These are phyloP conservation scores for Halyomorpha halys DNA, from an alignment of 1,140 invertebrate genomes.

Conservation along the genomic window DNA sequence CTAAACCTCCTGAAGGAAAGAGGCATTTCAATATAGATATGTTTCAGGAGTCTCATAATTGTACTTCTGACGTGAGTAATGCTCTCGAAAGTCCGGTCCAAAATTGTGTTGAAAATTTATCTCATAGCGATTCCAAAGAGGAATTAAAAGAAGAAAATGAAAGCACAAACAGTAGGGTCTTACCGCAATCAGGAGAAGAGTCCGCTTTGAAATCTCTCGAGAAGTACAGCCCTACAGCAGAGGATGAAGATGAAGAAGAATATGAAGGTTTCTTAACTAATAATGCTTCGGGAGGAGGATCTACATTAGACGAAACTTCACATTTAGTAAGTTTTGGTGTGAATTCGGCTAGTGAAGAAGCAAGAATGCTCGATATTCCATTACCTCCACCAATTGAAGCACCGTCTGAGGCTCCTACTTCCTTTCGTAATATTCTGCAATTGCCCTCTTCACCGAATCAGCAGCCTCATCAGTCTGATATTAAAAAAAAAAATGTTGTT, in stretches of 20 bases:
- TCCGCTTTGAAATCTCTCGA: slow-evolving; percentile 16
- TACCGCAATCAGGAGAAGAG: background rate
- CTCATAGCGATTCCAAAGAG: background rate
- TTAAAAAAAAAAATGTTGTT: slow-evolving; percentile 6
- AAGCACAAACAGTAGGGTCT: background rate
- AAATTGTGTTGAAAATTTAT: background rate
- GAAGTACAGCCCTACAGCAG: slow-evolving; percentile 20
- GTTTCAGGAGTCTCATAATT: slow-evolving; percentile 17
- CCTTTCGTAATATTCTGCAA: slow-evolving; percentile 25
- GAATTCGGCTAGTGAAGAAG: slow-evolving; percentile 24
- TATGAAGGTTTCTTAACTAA: background rate
- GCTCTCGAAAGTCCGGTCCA: background rate
- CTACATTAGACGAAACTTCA: slow-evolving; percentile 19
- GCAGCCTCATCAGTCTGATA: background rate
- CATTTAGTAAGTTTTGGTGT: slow-evolving; percentile 24
- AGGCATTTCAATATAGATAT: slow-evolving; percentile 25
- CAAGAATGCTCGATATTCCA: slow-evolving; percentile 25
- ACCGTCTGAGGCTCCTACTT: slow-evolving; percentile 1
- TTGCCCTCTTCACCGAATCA: slow-evolving; percentile 2
- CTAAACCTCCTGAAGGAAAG: background rate
- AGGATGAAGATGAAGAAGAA: slow-evolving; percentile 21
- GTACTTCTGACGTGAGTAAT: background rate
- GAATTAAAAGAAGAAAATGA: slow-evolving; percentile 2
- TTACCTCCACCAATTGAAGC: slow-evolving; percentile 16
- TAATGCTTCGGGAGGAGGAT: slow-evolving; percentile 5